These are phyloP conservation scores for Eurypyga helias DNA, from an alignment of 2,113 vertebrate species.

Conservation along the genomic window DNA sequence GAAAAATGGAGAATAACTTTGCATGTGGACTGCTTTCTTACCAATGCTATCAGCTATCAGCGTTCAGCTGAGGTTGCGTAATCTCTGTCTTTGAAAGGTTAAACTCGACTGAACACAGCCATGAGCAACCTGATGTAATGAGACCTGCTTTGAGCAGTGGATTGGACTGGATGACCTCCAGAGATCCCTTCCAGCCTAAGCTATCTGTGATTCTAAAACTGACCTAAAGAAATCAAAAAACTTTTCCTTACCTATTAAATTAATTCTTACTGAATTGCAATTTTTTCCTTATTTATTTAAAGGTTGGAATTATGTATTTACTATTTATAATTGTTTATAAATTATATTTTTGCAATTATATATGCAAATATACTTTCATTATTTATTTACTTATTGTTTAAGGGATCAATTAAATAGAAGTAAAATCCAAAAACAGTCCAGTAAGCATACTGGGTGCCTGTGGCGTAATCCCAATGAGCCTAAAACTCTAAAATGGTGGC, in stretches of 20 bases:
- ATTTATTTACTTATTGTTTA: neutral
- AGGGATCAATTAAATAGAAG: neutral
- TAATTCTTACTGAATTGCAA: neutral
- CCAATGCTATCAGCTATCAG: neutral
- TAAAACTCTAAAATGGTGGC: neutral
- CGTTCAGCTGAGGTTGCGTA: neutral
- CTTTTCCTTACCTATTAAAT: neutral
- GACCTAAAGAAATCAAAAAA: neutral
- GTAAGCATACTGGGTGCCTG: neutral
- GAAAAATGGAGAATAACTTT: neutral
- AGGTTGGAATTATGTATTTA: neutral
- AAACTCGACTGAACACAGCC: neutral
- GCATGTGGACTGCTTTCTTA: neutral
- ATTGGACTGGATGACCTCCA: neutral
- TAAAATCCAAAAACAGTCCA: fast-evolving
- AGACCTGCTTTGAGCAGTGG: neutral
- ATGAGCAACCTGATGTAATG: fast-evolving
- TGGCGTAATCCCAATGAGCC: neutral
- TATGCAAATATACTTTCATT: neutral
- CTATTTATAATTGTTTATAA: neutral
- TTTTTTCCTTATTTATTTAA: neutral
- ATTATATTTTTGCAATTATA: neutral
- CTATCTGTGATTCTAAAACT: neutral
- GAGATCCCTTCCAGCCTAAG: neutral
- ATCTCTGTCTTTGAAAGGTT: neutral